phyloP scores from a whole-genome alignment of 1,140 invertebrate species.

The Hyphantria cunea region DNA sequence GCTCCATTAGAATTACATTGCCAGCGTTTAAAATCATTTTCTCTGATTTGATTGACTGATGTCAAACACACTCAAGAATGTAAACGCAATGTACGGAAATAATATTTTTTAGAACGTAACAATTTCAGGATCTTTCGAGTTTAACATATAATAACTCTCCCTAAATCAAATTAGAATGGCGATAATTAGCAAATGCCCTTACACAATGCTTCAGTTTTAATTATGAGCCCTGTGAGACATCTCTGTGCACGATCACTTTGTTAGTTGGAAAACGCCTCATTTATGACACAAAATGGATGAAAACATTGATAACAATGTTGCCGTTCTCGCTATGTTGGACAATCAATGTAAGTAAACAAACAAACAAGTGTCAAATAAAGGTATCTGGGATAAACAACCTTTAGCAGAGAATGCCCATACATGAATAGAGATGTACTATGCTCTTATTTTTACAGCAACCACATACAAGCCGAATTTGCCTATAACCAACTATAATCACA shows the following conservation, averaged over 20 bases:
- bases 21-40: background rate
- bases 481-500: conserved; percentile 48
- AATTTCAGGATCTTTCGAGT: background rate
- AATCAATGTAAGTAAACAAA: conserved; percentile 54
- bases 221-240: too few species aligned
- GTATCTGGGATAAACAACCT: too few species aligned
- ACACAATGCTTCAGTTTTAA: too few species aligned
- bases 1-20: background rate
- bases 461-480: conserved; percentile 51
- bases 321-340: conserved; percentile 61
- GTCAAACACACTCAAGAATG: background rate
- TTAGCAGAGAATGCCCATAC: too few species aligned
- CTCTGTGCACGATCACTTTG: conserved; percentile 2
- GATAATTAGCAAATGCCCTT: too few species aligned
- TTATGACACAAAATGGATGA: conserved; percentile 50
- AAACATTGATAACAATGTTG: conserved; percentile 60
- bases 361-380: conserved; percentile 7
- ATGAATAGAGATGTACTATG: background rate
- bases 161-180: too few species aligned
- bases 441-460: conserved; percentile 32
- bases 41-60: too few species aligned
- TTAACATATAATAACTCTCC: background rate
- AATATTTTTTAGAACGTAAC: background rate
- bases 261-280: conserved; percentile 35
- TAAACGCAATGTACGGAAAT: background rate